These are phyloP conservation scores for Bovichtus variegatus DNA, from an alignment of 2,797 vertebrate genomes.

Conservation along the genomic window DNA sequence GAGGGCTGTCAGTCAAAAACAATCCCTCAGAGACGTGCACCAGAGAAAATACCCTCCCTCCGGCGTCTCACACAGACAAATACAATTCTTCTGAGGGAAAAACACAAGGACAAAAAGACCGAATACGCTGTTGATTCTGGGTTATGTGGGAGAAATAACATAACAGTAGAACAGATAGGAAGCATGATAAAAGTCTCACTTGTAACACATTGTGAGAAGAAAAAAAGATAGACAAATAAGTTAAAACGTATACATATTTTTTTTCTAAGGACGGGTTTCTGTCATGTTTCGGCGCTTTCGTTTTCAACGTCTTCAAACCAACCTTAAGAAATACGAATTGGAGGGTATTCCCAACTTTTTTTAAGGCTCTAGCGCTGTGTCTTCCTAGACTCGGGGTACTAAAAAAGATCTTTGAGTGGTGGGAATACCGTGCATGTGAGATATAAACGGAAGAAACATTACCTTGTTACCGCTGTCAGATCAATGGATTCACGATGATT, in stretches of 20 bases:
- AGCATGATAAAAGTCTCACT: conserved; percentile 4
- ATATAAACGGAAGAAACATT: neutral
- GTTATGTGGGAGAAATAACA: conserved; percentile 5
- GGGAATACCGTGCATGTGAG: neutral
- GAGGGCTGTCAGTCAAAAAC: conserved; percentile 60
- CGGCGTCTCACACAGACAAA: conserved; percentile 45
- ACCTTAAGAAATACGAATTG: neutral
- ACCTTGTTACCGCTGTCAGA: conserved; percentile 26
- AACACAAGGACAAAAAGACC: conserved; percentile 25
- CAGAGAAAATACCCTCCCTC: conserved; percentile 27
- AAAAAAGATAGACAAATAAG: neutral
- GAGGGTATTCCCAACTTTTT: conserved; percentile 13
- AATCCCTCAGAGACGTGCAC: conserved; percentile 34
- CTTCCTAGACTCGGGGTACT: neutral
- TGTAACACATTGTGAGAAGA: conserved; percentile 10
- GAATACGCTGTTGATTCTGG: conserved; percentile 31
- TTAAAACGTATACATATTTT: neutral
- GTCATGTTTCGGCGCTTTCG: neutral
- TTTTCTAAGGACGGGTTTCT: neutral
- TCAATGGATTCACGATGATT: conserved; percentile 10
- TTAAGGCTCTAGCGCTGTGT: neutral
- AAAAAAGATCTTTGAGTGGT: conserved; percentile 16
- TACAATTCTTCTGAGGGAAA: conserved; percentile 29
- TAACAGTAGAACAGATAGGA: conserved; percentile 21
- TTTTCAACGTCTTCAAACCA: conserved; percentile 17